Evolutionary conservation across 2,113 vertebrate species (phyloP), one percentile per base, ranked within the genome.

Genomic region (Elanoides forficatus): DNA sequence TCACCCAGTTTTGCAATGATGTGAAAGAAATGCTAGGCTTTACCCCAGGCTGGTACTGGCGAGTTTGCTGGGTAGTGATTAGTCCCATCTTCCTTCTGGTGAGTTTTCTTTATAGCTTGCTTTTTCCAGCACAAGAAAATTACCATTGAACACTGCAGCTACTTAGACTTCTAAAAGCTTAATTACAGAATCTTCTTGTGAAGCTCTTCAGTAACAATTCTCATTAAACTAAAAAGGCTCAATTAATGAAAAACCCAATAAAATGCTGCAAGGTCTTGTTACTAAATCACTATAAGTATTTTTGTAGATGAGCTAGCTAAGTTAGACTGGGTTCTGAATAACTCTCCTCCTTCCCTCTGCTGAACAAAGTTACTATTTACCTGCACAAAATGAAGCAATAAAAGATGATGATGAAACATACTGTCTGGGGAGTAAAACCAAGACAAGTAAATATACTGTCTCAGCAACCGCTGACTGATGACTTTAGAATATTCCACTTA

Each of bases 41-140:
- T 97, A 98, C 98, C 96, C 99, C 99, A 1, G 99, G 99, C 43
- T 98, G 97, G 97, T 99, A 99, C 96, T 99, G 99, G 99, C 98
- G 98, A 96, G 94, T 99, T 88, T 99, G 99, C 98, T 99, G 99
- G 99, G 98, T 98, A 10, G 99, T 98, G 80, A 98, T 99, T 96
- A 99, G 99, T 92, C 99, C 99, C 47, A 96, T 98, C 84, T 99
- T 99, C 96, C 98, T 99, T 82, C 93, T 99, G 99, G 99, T 99
- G 95, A 99, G 99, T 98, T 93, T 74, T 43, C 48, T 82, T 87
- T 23, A 30, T 12, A 63, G 59, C 15, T 45, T 59, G 63, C 91
- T 65, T 67, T 94, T 65, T 65, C 48, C 75, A 79, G 56, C 19
- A 48, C 29, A 55, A 55, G 34, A 67, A 93, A 94, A 86, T 55